phyloP scores from a whole-genome alignment of 2,113 vertebrate genomes.

The Sorex araneus region DNA sequence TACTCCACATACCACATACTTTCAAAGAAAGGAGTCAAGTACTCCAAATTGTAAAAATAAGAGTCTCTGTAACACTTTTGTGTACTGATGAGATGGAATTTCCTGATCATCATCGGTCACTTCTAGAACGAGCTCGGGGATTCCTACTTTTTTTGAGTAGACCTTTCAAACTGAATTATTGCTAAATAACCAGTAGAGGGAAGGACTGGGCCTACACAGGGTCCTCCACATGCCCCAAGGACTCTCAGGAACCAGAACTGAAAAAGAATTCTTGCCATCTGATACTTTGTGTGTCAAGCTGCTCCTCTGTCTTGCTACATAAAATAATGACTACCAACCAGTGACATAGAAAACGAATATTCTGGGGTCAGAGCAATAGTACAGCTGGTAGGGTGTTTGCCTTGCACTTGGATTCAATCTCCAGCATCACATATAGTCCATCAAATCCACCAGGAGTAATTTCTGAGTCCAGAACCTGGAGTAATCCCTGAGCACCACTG shows the following conservation, averaged over 20 bases:
- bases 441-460: too few relatives aligned
- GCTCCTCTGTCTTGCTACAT: neutral
- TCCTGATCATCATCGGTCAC: neutral
- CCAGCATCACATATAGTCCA: too few relatives aligned
- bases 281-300: neutral
- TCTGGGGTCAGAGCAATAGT: neutral
- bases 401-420: too few relatives aligned
- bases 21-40: too few relatives aligned
- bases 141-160: neutral
- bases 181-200: neutral
- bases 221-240: neutral
- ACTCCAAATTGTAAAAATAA: too few relatives aligned
- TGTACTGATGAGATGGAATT: accelerated
- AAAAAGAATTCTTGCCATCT: slow-evolving; percentile 20
- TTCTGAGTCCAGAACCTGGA: too few relatives aligned
- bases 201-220: neutral
- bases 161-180: neutral
- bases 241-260: slow-evolving; percentile 20
- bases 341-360: neutral
- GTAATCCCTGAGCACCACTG: too few relatives aligned
- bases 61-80: neutral
- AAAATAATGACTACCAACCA: neutral
- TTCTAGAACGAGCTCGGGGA: neutral
- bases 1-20: neutral
- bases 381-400: too few relatives aligned